These are phyloP conservation scores for Saimiri boliviensis DNA, from an alignment of 2,113 vertebrate species.

Conservation along the genomic window DNA sequence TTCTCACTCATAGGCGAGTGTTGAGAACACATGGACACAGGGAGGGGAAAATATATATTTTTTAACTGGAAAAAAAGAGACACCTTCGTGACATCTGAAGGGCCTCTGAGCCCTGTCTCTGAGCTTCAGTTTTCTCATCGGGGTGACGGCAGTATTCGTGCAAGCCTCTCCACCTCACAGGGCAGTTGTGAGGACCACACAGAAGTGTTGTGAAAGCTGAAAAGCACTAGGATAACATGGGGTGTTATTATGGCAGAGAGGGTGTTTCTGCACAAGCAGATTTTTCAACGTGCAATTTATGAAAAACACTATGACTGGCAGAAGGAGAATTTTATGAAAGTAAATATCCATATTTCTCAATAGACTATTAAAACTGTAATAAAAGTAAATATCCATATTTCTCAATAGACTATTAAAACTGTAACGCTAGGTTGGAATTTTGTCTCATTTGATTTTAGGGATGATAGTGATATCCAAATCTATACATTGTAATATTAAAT, in stretches of 20 bases:
- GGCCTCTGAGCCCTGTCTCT: too few relatives aligned
- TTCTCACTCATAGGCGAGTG: too few relatives aligned
- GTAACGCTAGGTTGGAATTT: background rate
- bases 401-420: background rate
- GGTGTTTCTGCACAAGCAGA: background rate
- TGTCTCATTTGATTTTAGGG: background rate
- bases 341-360: background rate
- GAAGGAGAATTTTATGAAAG: background rate
- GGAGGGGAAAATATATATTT: background rate
- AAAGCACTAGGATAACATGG: accelerated
- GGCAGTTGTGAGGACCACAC: accelerated
- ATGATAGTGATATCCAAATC: background rate
- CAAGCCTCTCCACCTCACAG: accelerated
- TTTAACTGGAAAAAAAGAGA: background rate
- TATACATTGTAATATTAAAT: background rate
- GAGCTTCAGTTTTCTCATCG: background rate
- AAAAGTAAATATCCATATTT: background rate
- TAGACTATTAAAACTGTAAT: background rate
- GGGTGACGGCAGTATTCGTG: accelerated
- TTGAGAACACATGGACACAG: too few relatives aligned
- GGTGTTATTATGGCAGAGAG: accelerated
- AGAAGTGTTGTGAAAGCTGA: background rate
- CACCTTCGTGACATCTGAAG: accelerated
- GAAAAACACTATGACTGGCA: background rate
- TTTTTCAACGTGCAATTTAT: background rate